phyloP scores from a whole-genome alignment of 2,797 vertebrate genomes.

The Hafferia zeledoni region DNA sequence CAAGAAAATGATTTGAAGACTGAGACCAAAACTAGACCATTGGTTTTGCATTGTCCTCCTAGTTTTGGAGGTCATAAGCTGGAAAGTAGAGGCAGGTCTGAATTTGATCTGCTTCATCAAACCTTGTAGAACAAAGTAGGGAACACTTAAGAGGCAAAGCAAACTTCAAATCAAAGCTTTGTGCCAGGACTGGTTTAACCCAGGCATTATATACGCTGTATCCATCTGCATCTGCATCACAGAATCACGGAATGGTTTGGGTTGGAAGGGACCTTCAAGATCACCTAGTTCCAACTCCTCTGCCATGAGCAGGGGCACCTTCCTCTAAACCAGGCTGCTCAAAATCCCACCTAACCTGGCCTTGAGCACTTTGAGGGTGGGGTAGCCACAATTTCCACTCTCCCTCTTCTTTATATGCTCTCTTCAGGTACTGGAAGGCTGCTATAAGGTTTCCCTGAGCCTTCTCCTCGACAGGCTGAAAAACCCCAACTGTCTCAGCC shows the following conservation, averaged over 20 bases:
- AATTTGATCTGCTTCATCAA: background rate
- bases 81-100: background rate
- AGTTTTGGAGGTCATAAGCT: background rate
- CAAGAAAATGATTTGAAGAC: background rate
- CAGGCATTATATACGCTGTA: background rate
- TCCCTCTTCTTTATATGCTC: background rate
- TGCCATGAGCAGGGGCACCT: background rate
- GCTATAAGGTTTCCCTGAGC: background rate
- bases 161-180: background rate
- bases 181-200: background rate
- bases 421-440: background rate
- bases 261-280: background rate
- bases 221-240: background rate
- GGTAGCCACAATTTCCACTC: background rate
- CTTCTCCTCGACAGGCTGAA: background rate
- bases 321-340: background rate
- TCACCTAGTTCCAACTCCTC: background rate
- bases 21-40: background rate
- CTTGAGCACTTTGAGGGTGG: background rate
- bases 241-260: background rate
- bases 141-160: background rate
- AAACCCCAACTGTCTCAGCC: background rate
- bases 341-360: background rate
- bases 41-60: background rate
- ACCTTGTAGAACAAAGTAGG: background rate